Percentiles rank a stretch among this genome's conserved stretches.
These are phyloP conservation scores for Colletes gigas DNA, from an alignment of 1,140 invertebrate species.

Conservation along the genomic window DNA sequence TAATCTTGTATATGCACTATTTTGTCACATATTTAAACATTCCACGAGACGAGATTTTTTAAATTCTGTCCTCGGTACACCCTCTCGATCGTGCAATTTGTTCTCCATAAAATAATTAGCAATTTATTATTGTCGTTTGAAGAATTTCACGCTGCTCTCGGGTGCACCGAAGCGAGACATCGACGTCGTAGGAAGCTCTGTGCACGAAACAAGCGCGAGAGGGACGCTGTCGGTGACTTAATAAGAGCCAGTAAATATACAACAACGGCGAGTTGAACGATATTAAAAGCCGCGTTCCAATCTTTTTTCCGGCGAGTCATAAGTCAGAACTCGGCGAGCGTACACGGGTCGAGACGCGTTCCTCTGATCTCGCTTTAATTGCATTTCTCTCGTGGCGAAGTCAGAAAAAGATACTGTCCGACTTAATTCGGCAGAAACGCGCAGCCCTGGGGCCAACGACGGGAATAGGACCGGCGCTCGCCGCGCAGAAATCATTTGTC, in stretches of 20 bases:
- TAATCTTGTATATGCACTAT: too few relatives aligned
- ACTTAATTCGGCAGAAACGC: slow-evolving; percentile 66
- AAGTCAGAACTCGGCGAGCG: slow-evolving; percentile 51
- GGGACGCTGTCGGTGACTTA: slow-evolving; percentile 38
- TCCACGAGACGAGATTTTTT: too few relatives aligned
- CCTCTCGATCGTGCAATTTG: too few relatives aligned
- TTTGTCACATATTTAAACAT: too few relatives aligned
- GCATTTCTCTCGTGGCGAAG: slow-evolving; percentile 64
- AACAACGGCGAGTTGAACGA: slow-evolving; percentile 46
- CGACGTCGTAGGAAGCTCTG: neutral
- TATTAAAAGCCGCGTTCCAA: slow-evolving; percentile 52
- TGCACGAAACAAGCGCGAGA: neutral
- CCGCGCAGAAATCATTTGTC: slow-evolving; percentile 66
- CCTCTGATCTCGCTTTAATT: slow-evolving; percentile 64
- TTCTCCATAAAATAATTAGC: too few relatives aligned
- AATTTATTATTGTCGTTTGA: too few relatives aligned
- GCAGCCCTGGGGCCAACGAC: slow-evolving; percentile 44
- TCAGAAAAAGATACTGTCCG: slow-evolving; percentile 68
- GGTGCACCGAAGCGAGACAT: neutral
- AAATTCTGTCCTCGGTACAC: too few relatives aligned
- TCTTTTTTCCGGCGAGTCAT: slow-evolving; percentile 44
- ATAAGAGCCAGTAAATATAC: slow-evolving; percentile 49
- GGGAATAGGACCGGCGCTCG: slow-evolving; percentile 67
- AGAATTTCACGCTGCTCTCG: neutral
- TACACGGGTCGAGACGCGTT: slow-evolving; percentile 52